These are phyloP conservation scores for Ceratina calcarata DNA, from an alignment of 1,140 invertebrate genomes.

Conservation along the genomic window DNA sequence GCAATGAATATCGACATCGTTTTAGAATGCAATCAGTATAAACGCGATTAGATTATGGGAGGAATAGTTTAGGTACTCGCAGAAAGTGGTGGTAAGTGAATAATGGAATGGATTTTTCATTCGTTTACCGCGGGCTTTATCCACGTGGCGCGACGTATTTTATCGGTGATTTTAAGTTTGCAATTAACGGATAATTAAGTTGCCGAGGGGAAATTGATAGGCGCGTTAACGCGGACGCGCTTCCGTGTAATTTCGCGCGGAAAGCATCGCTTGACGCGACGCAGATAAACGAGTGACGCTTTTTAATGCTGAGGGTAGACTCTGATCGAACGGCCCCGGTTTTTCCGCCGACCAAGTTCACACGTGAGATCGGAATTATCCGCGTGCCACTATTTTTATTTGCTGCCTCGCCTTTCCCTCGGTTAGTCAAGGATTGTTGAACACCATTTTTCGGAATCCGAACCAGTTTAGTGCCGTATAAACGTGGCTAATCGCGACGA, in stretches of 20 bases:
- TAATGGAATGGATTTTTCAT: too few relatives aligned
- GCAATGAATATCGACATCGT: too few relatives aligned
- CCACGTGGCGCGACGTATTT: neutral
- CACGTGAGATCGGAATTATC: neutral
- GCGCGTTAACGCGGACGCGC: neutral
- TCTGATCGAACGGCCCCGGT: neutral
- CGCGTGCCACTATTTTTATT: too few relatives aligned
- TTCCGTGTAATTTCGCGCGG: slow-evolving; percentile 13
- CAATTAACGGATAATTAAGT: slow-evolving; percentile 32
- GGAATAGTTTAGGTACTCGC: too few relatives aligned
- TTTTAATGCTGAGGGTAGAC: neutral
- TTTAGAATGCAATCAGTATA: too few relatives aligned
- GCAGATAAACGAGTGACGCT: neutral
- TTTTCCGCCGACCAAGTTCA: neutral
- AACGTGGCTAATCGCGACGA: slow-evolving; percentile 19
- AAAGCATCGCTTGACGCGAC: neutral
- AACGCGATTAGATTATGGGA: too few relatives aligned
- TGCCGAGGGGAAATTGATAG: slow-evolving; percentile 3
- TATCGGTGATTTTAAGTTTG: slow-evolving; percentile 19
- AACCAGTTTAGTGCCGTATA: neutral
- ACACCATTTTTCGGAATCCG: neutral
- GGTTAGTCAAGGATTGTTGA: too few relatives aligned
- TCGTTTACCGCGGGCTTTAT: slow-evolving; percentile 1
- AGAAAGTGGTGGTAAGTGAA: too few relatives aligned
- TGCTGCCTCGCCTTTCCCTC: too few relatives aligned